phyloP scores from a whole-genome alignment of 2,797 vertebrate genomes.

The Leptatherina wallacei region DNA sequence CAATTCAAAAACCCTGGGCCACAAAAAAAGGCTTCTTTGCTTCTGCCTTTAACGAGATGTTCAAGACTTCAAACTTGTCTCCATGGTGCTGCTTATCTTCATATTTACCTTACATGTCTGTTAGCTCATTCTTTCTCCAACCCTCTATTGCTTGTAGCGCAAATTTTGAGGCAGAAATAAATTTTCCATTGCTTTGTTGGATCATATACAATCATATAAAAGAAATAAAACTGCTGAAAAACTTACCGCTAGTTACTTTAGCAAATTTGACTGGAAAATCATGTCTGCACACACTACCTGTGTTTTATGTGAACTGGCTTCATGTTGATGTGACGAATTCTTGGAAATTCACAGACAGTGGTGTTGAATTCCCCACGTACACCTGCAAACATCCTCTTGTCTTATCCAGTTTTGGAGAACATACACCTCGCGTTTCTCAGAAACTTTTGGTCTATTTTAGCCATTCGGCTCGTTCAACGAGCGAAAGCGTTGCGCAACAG shows the following conservation, averaged over 20 bases:
- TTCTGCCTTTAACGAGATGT: neutral
- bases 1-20: neutral
- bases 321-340: conserved; percentile 40
- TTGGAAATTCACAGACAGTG: conserved; percentile 48
- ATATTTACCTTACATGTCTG: neutral
- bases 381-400: conserved; percentile 52
- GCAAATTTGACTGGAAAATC: conserved; percentile 10
- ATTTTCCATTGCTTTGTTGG: neutral
- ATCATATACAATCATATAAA: neutral
- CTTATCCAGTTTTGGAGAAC: conserved; percentile 36
- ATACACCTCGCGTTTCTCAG: conserved; percentile 36
- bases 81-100: neutral
- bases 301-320: conserved; percentile 35
- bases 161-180: neutral
- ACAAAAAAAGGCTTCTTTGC: neutral
- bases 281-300: neutral
- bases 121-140: neutral
- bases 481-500: conserved; percentile 59
- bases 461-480: conserved; percentile 21
- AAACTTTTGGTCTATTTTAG: conserved; percentile 34
- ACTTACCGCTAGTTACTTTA: neutral
- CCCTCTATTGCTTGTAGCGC: neutral
- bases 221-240: neutral
- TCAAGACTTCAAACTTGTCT: neutral
- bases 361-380: conserved; percentile 58